These are phyloP conservation scores for Hirundo rustica DNA, from an alignment of 2,797 vertebrate species.

Conservation along the genomic window DNA sequence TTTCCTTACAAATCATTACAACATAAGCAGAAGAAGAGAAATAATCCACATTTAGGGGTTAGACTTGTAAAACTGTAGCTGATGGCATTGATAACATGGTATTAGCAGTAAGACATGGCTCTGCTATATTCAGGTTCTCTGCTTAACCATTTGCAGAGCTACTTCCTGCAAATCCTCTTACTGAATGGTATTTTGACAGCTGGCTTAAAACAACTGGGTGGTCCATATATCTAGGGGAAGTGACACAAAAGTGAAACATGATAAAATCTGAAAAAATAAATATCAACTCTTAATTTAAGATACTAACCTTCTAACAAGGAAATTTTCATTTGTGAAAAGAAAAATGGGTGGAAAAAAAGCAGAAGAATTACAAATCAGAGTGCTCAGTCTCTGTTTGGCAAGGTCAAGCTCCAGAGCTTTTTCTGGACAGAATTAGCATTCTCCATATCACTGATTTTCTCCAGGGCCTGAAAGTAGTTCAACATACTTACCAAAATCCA, in stretches of 20 bases:
- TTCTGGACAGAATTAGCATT: neutral
- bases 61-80: neutral
- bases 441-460: neutral
- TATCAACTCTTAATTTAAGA: neutral
- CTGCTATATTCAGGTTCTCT: neutral
- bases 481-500: neutral
- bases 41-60: neutral
- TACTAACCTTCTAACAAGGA: neutral
- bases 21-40: neutral
- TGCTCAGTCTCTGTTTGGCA: neutral
- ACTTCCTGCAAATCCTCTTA: neutral
- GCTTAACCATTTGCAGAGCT: neutral
- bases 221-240: neutral
- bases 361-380: neutral
- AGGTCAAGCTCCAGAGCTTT: neutral
- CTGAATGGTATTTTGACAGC: slow-evolving; percentile 39
- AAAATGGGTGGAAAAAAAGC: neutral
- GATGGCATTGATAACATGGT: neutral
- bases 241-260: neutral
- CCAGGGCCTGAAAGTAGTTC: neutral
- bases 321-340: neutral
- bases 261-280: slow-evolving; percentile 18
- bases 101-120: neutral
- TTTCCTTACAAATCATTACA: neutral
- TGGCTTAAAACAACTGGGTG: slow-evolving; percentile 27